Evolutionary conservation across 2,797 vertebrate genomes (phyloP).

Genomic region (Anableps anableps): DNA sequence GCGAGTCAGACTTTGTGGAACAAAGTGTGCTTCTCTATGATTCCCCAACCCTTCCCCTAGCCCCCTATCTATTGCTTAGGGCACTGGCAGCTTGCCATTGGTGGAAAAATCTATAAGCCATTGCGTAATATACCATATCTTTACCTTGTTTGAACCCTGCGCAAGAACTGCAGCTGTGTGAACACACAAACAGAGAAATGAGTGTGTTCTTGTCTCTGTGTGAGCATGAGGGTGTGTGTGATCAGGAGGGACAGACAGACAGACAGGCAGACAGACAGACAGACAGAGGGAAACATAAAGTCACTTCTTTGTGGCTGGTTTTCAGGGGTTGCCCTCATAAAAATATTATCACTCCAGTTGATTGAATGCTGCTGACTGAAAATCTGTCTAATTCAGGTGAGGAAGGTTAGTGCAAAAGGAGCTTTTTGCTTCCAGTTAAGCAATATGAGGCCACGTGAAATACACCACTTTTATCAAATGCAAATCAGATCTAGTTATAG

Average conservation of each 20-base stretch:
- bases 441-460: slow-evolving; percentile 33
- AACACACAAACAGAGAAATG: slow-evolving; percentile 58
- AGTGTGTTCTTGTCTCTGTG: slow-evolving; percentile 40
- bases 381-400: slow-evolving; percentile 39
- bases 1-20: slow-evolving; percentile 77
- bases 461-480: slow-evolving; percentile 43
- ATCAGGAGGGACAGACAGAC: slow-evolving; percentile 14
- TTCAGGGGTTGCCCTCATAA: slow-evolving; percentile 59
- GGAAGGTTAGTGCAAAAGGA: slow-evolving; percentile 5
- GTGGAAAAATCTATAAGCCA: slow-evolving; percentile 82
- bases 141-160: slow-evolving; percentile 82
- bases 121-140: slow-evolving; percentile 84
- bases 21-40: slow-evolving; percentile 77
- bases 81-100: slow-evolving; percentile 73
- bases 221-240: slow-evolving; percentile 14
- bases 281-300: slow-evolving; percentile 48
- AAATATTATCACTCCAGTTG: slow-evolving; percentile 71
- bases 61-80: slow-evolving; percentile 40
- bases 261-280: slow-evolving; percentile 32
- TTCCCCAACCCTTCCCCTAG: slow-evolving; percentile 29
- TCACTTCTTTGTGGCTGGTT: slow-evolving; percentile 63
- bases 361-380: slow-evolving; percentile 61
- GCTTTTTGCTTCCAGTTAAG: slow-evolving; percentile 14
- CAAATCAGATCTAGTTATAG: slow-evolving; percentile 49
- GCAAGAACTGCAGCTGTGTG: slow-evolving; percentile 75